Evolutionary conservation across 2,113 vertebrate genomes (phyloP), one percentile per base, ranked within the genome.

Genomic region (Cephalophus harveyi): DNA sequence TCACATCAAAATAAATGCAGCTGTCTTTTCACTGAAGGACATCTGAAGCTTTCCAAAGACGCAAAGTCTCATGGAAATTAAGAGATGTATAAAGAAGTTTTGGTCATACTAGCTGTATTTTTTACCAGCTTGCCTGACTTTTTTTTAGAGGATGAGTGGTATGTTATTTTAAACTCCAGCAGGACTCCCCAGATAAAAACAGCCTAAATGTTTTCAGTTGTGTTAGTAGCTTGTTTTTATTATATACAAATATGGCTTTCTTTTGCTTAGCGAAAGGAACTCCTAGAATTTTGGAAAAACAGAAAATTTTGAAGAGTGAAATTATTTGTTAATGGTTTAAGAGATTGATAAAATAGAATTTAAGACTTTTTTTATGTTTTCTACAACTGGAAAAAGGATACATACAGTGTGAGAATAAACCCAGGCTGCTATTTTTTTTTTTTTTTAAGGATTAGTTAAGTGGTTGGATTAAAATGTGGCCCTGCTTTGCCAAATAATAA

Each of bases 401-500:
- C 9, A 10, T 81, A 23, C 11, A 85, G 19, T 67, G 16, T 54
- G 30, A 94, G 15, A 23, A 25, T 67, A 93, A 88, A 90, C 36
- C 30, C 62, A 28, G 28, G 28, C 43, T 78, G 40, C 27, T 82
- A 16, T 46, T 17, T 30, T 55, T 95, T 60, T 55, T 95, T 60
- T 55, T 52, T 54, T 59, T 54, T 36, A 84, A 90, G 27, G 21
- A 11, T 54, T 92, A 21, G 17, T 98, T 97, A 79, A 81, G 36
- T 89, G 84, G 40, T 92, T 95, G 33, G 54, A 87, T 79, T 95
- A 81, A 57, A 97, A 88, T 85, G 50, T 92, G 78, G 28, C 89
- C 52, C 84, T 93, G 93, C 71, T 95, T 67, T 97, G 89, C 87
- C 97, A 96, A 92, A 92, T 98, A 96, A 97, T 89, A 94, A 74